Conservation (phyloP, 1,140 invertebrate genomes). For the Macrobrachium rosenbergii region DNA sequence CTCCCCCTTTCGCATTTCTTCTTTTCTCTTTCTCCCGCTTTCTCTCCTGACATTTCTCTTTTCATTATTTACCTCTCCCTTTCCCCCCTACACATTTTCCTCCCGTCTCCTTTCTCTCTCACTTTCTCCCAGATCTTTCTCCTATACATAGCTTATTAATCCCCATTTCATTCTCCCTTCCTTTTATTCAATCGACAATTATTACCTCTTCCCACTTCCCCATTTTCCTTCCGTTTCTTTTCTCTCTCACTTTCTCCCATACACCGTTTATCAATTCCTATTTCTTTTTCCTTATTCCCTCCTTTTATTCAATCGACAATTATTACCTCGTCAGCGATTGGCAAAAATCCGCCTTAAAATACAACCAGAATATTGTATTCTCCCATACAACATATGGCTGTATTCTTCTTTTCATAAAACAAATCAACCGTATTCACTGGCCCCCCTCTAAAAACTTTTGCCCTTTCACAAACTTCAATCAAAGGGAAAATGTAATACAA, state of each 20-base stretch:
- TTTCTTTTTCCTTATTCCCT: not conserved
- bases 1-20: not conserved
- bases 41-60: not conserved
- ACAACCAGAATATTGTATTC: too few species aligned
- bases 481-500: too few species aligned
- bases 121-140: not conserved
- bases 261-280: not conserved
- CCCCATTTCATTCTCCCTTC: not conserved
- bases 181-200: not conserved
- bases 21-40: too few species aligned
- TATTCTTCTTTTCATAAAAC: too few species aligned
- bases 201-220: not conserved
- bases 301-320: not conserved
- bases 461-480: too few species aligned
- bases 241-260: not conserved
- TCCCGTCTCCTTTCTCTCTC: not conserved
- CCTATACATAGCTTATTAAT: too few species aligned
- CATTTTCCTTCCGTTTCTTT: not conserved
- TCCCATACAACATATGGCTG: too few species aligned
- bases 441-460: too few species aligned
- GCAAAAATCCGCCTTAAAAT: not conserved
- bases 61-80: not conserved
- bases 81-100: too few species aligned
- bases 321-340: not conserved
- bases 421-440: too few species aligned